These are phyloP conservation scores for Tamandua tetradactyla DNA, from an alignment of 2,797 vertebrate genomes.

Conservation along the genomic window DNA sequence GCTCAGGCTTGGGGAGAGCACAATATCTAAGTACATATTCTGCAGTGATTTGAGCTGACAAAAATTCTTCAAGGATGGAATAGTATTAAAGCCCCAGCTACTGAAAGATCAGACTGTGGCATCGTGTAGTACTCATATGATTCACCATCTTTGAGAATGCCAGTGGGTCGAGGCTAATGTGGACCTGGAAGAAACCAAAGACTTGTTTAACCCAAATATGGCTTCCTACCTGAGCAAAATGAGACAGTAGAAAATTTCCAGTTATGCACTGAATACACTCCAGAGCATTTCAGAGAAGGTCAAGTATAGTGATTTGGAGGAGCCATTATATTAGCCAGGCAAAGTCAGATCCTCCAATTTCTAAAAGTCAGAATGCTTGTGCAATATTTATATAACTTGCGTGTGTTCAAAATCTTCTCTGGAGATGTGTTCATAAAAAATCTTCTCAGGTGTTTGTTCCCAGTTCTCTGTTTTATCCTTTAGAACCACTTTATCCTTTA, in stretches of 20 bases:
- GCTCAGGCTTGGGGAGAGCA: background rate
- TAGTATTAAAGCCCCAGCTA: background rate
- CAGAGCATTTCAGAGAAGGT: slow-evolving; percentile 3
- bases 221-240: background rate
- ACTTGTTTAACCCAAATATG: background rate
- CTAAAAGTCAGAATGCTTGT: background rate
- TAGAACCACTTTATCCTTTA: background rate
- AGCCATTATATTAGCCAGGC: background rate
- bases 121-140: background rate
- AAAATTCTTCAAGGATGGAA: background rate
- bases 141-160: background rate
- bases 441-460: background rate
- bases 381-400: background rate
- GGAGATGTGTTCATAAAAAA: background rate
- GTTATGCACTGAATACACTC: background rate
- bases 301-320: background rate
- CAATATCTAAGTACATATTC: background rate
- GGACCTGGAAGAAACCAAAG: background rate
- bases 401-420: background rate
- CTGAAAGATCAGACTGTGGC: background rate
- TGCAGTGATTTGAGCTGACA: background rate
- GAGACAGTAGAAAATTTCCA: background rate
- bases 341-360: background rate
- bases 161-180: background rate
- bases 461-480: background rate